phyloP scores from a whole-genome alignment of 1,140 invertebrate genomes.

The Manduca sexta region DNA sequence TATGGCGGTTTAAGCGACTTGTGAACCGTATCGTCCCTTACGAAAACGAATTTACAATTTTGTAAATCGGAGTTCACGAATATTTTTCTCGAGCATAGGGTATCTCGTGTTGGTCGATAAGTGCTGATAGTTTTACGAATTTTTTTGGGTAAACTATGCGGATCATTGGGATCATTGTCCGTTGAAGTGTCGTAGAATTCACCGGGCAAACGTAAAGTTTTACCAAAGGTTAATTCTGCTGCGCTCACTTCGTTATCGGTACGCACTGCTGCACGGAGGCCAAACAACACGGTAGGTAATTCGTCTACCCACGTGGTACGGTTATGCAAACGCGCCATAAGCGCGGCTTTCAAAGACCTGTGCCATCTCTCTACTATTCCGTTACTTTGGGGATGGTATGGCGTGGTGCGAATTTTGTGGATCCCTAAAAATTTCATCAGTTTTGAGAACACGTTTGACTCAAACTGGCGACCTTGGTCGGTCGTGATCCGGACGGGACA shows the following conservation, averaged over 20 bases:
- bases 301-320: background rate
- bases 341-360: background rate
- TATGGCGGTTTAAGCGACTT: conserved; percentile 5
- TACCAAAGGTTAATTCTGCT: conserved; percentile 3
- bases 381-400: conserved; percentile 4
- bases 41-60: background rate
- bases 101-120: background rate
- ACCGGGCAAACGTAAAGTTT: conserved; percentile 1
- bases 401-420: background rate
- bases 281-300: conserved; percentile 1
- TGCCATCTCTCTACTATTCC: conserved; percentile 1
- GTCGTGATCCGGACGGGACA: conserved; percentile 7
- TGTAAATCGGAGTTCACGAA: background rate
- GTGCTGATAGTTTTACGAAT: background rate
- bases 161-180: background rate
- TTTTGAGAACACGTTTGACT: background rate
- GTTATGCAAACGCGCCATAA: background rate
- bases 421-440: background rate
- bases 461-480: conserved; percentile 1
- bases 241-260: conserved; percentile 1
- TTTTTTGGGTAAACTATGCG: background rate
- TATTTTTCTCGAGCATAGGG: background rate
- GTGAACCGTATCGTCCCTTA: conserved; percentile 2
- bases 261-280: background rate
- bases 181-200: conserved; percentile 3